Conservation (phyloP, 1,140 invertebrate genomes). For the Drosophila funebris region DNA sequence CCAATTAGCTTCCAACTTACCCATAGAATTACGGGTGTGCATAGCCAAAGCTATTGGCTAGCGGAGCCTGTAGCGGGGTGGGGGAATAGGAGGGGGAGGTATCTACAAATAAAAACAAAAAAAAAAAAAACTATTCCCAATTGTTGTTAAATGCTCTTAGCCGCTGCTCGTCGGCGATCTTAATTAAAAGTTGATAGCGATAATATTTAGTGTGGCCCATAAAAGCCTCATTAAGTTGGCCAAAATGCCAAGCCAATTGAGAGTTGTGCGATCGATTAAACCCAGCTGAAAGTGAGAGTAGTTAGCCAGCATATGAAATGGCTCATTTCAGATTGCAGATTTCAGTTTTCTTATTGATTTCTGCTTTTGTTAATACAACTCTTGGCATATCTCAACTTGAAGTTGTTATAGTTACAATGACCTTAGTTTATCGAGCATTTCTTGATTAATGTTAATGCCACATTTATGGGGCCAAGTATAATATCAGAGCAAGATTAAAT, state of each 20-base stretch:
- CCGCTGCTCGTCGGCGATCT: conserved; percentile 57
- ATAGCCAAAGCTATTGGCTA: conserved; percentile 14
- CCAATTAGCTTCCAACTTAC: conserved; percentile 81
- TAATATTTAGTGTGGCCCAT: conserved; percentile 56
- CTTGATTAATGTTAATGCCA: too few relatives aligned
- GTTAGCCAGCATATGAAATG: conserved; percentile 2
- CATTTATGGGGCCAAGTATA: too few relatives aligned
- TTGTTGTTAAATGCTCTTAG: conserved; percentile 59
- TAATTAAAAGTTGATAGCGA: conserved; percentile 75
- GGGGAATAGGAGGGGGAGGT: background rate
- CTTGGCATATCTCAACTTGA: background rate
- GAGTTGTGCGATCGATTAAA: background rate
- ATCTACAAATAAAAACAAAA: background rate
- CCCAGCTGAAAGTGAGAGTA: conserved; percentile 40
- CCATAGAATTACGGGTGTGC: conserved; percentile 76
- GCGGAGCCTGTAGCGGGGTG: background rate
- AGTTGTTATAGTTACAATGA: too few relatives aligned
- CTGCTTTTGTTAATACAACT: background rate
- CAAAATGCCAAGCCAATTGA: background rate
- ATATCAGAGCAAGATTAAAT: too few relatives aligned
- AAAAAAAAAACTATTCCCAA: conserved; percentile 62
- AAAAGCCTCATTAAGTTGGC: conserved; percentile 24
- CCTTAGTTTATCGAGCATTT: too few relatives aligned
- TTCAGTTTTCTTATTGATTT: conserved; percentile 14
- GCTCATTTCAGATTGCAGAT: too few relatives aligned